phyloP scores from a whole-genome alignment of 2,797 vertebrate genomes.

The Podargus strigoides region DNA sequence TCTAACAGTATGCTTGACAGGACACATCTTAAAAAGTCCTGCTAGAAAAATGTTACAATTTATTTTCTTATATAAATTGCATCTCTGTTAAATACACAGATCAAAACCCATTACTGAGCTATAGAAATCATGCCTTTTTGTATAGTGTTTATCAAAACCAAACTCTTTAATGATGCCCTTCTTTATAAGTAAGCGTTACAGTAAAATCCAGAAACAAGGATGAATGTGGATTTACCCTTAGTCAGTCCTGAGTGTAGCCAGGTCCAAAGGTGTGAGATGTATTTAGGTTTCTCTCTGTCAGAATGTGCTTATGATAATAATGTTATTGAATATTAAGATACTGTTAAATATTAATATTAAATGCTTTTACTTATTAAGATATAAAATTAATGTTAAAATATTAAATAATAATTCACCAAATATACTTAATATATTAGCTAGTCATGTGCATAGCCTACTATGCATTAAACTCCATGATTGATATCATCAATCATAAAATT shows the following conservation, averaged over 20 bases:
- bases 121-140: neutral
- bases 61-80: neutral
- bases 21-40: neutral
- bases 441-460: neutral
- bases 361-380: neutral
- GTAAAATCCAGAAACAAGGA: neutral
- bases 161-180: neutral
- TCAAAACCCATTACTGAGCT: neutral
- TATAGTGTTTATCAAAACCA: neutral
- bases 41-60: neutral
- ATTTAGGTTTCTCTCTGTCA: neutral
- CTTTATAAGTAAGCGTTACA: neutral
- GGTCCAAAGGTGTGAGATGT: neutral
- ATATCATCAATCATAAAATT: neutral
- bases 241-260: neutral
- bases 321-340: neutral
- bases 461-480: neutral
- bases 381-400: neutral
- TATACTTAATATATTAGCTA: neutral
- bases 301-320: neutral
- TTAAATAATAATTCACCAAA: neutral
- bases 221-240: neutral
- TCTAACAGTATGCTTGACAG: neutral
- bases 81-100: neutral
- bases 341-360: neutral